Evolutionary conservation across 2,113 vertebrate genomes (phyloP).

Genomic region (Eurystomus gularis): DNA sequence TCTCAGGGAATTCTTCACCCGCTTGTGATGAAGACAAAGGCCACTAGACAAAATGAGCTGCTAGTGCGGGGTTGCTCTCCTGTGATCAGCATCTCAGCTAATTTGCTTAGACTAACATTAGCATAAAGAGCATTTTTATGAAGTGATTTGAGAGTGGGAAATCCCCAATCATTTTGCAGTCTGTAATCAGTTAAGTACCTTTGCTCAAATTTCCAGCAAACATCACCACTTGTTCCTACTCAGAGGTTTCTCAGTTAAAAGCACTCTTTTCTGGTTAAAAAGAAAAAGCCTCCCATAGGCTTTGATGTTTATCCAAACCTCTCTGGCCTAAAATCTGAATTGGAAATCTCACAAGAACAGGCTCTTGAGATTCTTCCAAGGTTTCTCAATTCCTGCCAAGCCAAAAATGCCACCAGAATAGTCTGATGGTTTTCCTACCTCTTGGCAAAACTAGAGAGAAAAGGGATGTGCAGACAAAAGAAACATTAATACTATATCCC

Average conservation of each 20-base stretch:
- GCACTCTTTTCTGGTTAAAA: conserved; percentile 17
- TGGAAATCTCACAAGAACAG: conserved; percentile 60
- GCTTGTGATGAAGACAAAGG: not conserved
- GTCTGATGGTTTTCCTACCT: conserved; percentile 43
- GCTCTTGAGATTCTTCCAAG: conserved; percentile 49
- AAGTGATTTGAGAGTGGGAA: conserved; percentile 41
- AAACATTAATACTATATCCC: conserved; percentile 6
- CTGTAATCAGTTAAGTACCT: conserved; percentile 27
- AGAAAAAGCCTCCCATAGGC: conserved; percentile 1
- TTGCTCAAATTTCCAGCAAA: conserved; percentile 39
- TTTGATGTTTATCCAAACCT: conserved; percentile 62
- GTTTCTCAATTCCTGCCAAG: conserved; percentile 29
- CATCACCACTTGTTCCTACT: conserved; percentile 16
- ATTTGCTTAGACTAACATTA: not conserved
- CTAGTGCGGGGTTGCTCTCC: not conserved
- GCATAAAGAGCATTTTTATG: conserved; percentile 7
- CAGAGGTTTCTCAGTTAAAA: conserved; percentile 30
- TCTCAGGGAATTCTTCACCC: not conserved
- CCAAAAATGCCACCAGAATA: conserved; percentile 62
- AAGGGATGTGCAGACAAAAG: conserved; percentile 38
- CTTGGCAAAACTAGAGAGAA: conserved; percentile 58
- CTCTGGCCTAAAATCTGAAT: conserved; percentile 43
- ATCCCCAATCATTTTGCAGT: conserved; percentile 26
- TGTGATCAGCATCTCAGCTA: not conserved
- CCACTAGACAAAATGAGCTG: not conserved